These are phyloP conservation scores for Mionectes olivaceus DNA, from an alignment of 2,797 vertebrate species.

Conservation along the genomic window DNA sequence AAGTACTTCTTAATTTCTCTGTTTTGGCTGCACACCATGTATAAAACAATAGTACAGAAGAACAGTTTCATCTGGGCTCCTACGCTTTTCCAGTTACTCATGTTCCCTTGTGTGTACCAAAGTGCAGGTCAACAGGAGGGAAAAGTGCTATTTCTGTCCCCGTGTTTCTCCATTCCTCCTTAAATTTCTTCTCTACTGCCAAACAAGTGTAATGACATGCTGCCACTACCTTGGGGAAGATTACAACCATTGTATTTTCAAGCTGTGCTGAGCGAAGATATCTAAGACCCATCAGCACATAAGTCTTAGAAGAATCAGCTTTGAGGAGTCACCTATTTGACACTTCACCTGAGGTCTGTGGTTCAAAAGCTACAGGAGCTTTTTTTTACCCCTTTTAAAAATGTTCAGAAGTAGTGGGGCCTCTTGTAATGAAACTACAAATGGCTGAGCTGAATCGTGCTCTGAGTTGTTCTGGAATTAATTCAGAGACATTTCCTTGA, in stretches of 20 bases:
- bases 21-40: background rate
- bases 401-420: background rate
- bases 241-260: background rate
- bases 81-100: rapidly evolving
- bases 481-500: background rate
- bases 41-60: background rate
- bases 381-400: background rate
- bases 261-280: background rate
- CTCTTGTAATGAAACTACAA: background rate
- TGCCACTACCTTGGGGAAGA: background rate
- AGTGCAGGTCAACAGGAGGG: background rate
- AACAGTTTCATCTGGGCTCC: background rate
- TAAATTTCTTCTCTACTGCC: background rate
- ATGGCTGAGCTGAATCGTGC: background rate
- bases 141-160: background rate
- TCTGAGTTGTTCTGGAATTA: background rate
- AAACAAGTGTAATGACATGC: background rate
- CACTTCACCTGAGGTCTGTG: background rate
- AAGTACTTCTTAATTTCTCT: background rate
- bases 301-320: background rate
- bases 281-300: background rate
- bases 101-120: background rate
- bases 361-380: background rate
- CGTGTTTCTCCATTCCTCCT: background rate
- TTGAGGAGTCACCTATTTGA: background rate